phyloP scores from a whole-genome alignment of 2,113 vertebrate species.

The Microtus richardsoni region DNA sequence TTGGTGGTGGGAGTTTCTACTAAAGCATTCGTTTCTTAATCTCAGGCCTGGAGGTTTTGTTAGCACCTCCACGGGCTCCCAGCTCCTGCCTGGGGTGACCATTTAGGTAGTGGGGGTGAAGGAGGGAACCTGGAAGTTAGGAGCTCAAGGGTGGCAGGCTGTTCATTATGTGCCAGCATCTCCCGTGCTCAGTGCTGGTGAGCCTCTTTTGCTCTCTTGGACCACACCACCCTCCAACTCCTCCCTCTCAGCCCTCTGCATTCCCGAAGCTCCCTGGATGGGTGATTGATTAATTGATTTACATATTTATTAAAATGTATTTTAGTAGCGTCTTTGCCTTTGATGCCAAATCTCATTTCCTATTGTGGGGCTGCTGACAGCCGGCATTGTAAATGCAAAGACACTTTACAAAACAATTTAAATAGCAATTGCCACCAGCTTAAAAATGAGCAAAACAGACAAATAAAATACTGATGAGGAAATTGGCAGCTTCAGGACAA shows the following conservation, averaged over 20 bases:
- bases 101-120: background rate
- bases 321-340: constrained; percentile 23
- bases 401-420: constrained; percentile 83
- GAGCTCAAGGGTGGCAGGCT: background rate
- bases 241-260: constrained; percentile 43
- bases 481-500: constrained; percentile 77
- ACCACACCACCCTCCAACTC: background rate
- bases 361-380: constrained; percentile 81
- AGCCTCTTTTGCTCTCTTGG: background rate
- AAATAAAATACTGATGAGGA: constrained; percentile 79
- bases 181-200: background rate
- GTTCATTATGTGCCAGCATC: background rate
- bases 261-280: constrained; percentile 61
- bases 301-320: constrained; percentile 81
- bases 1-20: background rate
- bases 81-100: too few relatives aligned
- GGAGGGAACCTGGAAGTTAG: background rate
- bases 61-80: background rate
- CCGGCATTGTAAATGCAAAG: constrained; percentile 80
- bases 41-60: background rate
- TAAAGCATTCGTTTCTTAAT: background rate
- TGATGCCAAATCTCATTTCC: constrained; percentile 66
- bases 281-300: constrained; percentile 79
- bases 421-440: constrained; percentile 82
- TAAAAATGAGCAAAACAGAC: constrained; percentile 83